Evolutionary conservation across 2,888 invertebrate species (phyloP).

Genomic region (Branchipolynoe longqiensis): DNA sequence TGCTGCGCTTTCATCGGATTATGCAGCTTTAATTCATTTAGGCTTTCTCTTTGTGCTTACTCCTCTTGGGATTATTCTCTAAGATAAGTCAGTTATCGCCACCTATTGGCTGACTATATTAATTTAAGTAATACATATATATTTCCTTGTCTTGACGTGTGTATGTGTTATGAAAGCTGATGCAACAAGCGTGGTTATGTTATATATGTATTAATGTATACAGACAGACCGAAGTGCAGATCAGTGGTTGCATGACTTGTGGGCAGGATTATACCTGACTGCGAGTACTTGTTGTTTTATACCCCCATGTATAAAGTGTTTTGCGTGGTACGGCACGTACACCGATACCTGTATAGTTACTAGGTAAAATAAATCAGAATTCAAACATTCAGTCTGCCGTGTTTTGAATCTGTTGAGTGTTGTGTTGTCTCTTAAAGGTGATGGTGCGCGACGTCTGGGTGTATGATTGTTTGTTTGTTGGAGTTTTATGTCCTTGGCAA

Average conservation of each 20-base stretch:
- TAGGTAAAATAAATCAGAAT: slow-evolving; percentile 16
- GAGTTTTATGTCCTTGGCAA: too few relatives aligned
- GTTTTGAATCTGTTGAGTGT: not conserved
- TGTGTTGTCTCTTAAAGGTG: not conserved
- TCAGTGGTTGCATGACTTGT: slow-evolving; percentile 1
- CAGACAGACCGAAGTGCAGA: not conserved
- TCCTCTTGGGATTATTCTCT: too few relatives aligned
- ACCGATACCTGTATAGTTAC: slow-evolving; percentile 38
- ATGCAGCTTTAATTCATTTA: too few relatives aligned
- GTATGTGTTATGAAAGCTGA: slow-evolving; percentile 13
- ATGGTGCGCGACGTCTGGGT: too few relatives aligned
- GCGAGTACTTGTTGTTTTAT: slow-evolving; percentile 20
- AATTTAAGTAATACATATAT: not conserved
- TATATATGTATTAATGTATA: not conserved
- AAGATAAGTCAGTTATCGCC: too few relatives aligned
- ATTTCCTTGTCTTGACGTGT: too few relatives aligned
- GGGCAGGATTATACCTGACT: slow-evolving; percentile 7
- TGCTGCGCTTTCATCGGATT: too few relatives aligned
- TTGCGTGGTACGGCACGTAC: not conserved
- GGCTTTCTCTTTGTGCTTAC: too few relatives aligned
- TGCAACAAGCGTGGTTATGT: not conserved
- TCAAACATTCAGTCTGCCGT: not conserved
- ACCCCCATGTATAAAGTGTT: slow-evolving; percentile 42
- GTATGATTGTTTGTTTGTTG: too few relatives aligned
- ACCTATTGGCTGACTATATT: too few relatives aligned